Conservation (phyloP, 2,113 vertebrate species). For the Xiphophorus hellerii region DNA sequence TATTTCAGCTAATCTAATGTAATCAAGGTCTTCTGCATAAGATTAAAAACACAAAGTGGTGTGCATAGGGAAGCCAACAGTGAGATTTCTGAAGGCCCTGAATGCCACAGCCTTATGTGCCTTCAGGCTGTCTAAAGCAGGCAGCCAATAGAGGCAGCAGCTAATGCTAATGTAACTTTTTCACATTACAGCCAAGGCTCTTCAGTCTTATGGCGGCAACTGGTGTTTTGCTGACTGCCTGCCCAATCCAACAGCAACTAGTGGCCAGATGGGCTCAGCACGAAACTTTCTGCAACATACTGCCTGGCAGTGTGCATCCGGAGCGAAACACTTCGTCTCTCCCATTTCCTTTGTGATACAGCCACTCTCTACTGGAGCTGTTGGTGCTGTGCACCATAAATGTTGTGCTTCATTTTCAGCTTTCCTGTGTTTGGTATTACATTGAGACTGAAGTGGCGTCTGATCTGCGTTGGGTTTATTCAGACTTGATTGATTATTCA, state of each 20-base stretch:
- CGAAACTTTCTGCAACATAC: slow-evolving; percentile 21
- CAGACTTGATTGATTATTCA: neutral
- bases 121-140: slow-evolving; percentile 18
- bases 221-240: slow-evolving; percentile 1
- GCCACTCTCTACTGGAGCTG: neutral
- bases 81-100: neutral
- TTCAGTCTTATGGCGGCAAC: slow-evolving; percentile 8
- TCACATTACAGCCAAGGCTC: slow-evolving; percentile 22
- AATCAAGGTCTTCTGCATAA: neutral
- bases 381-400: neutral
- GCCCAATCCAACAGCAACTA: slow-evolving; percentile 24
- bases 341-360: neutral
- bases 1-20: neutral
- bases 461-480: neutral
- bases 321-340: slow-evolving; percentile 20
- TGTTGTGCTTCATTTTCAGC: neutral
- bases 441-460: neutral
- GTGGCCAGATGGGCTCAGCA: slow-evolving; percentile 47
- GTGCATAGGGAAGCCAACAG: neutral
- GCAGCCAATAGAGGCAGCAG: slow-evolving; percentile 23
- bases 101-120: neutral
- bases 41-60: neutral
- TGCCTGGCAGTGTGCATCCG: slow-evolving; percentile 32
- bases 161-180: slow-evolving; percentile 49
- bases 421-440: neutral